phyloP scores from a whole-genome alignment of 2,888 invertebrate genomes.

The Therioaphis trifolii region DNA sequence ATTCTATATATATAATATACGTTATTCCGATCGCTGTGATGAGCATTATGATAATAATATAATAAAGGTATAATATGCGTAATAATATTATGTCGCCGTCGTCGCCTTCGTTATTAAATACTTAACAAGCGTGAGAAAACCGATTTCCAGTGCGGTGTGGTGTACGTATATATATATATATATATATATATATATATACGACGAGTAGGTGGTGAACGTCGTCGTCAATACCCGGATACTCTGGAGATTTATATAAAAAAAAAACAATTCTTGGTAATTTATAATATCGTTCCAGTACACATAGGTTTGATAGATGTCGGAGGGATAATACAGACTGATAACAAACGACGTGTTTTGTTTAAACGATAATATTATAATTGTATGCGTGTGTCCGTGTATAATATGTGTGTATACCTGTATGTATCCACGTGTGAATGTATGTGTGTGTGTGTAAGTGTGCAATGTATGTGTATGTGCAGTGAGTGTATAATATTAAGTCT shows the following conservation, averaged over 20 bases:
- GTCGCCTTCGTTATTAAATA: background rate
- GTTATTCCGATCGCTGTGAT: no score
- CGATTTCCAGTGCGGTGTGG: background rate
- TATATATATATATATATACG: no score
- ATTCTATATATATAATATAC: no score
- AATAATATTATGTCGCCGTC: background rate
- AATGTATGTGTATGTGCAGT: no score
- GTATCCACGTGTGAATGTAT: no score
- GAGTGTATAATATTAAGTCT: slow-evolving; percentile 4
- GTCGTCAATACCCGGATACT: slow-evolving; percentile 26
- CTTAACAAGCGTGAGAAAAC: slow-evolving; percentile 32
- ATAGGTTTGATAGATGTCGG: background rate
- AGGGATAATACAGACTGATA: slow-evolving; percentile 2
- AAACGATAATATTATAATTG: slow-evolving; percentile 17
- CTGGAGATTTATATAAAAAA: background rate
- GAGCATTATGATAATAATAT: background rate
- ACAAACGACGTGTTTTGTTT: slow-evolving; percentile 25
- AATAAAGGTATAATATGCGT: background rate
- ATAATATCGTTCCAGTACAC: background rate
- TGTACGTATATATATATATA: no score
- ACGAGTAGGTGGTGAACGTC: background rate
- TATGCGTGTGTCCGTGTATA: background rate
- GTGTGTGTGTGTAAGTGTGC: background rate
- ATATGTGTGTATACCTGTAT: no score
- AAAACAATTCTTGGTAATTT: slow-evolving; percentile 24